These are phyloP conservation scores for Rhinolophus sinicus DNA, from an alignment of 2,113 vertebrate species.

Conservation along the genomic window DNA sequence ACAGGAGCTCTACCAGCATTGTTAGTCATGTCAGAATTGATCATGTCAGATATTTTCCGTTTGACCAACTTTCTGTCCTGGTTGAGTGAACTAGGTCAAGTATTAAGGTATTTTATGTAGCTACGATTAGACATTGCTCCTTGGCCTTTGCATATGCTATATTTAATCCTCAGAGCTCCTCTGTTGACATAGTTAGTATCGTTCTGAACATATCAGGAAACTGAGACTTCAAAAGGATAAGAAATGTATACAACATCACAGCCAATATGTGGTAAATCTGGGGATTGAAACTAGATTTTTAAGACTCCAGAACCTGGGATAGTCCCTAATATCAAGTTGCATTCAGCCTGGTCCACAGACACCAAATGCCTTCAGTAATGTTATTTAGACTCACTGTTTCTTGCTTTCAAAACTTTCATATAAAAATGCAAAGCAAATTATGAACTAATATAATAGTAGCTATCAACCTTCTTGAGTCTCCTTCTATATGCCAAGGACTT, in stretches of 20 bases:
- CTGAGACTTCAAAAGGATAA: conserved; percentile 7
- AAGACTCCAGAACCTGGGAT: not conserved
- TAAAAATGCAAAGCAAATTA: conserved; percentile 12
- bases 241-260: not conserved
- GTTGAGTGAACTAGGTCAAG: not conserved
- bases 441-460: not conserved
- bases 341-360: not conserved
- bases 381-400: not conserved
- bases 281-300: not conserved
- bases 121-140: not conserved
- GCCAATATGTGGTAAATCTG: not conserved
- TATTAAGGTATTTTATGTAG: not conserved
- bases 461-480: not conserved
- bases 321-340: not conserved
- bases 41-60: not conserved
- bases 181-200: not conserved
- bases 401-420: conserved; percentile 18
- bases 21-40: conserved; percentile 15
- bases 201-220: not conserved
- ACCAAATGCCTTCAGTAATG: not conserved
- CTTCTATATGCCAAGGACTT: not conserved
- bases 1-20: not conserved
- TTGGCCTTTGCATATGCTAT: not conserved
- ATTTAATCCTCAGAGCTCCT: not conserved
- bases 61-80: conserved; percentile 17